phyloP scores from a whole-genome alignment of 2,888 invertebrate species.

The Agonopterix subpropinquella region DNA sequence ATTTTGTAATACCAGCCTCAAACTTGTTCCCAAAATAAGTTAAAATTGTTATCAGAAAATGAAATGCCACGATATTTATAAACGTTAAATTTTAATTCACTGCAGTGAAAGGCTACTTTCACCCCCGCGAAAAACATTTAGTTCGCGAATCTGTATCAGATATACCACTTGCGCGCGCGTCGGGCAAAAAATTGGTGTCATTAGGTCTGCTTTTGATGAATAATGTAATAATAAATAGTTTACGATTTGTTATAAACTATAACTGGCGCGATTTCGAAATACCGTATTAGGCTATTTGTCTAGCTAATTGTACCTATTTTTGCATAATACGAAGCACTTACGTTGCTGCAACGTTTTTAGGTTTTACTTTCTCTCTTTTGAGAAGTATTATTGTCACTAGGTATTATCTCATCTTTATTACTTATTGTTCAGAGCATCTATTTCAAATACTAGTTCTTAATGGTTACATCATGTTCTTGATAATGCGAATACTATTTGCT shows the following conservation, averaged over 20 bases:
- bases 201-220: conserved; percentile 49
- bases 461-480: no score
- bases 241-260: conserved; percentile 24
- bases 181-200: conserved; percentile 54
- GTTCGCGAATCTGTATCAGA: conserved; percentile 57
- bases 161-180: conserved; percentile 27
- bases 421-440: no score
- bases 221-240: conserved; percentile 33
- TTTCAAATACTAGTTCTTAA: no score
- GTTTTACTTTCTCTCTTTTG: no score
- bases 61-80: conserved; percentile 1
- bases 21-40: not conserved
- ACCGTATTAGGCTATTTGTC: conserved; percentile 12
- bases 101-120: conserved; percentile 64
- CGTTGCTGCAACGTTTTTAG: not conserved
- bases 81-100: conserved; percentile 18
- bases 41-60: not conserved
- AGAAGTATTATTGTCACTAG: no score
- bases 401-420: no score
- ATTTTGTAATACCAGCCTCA: no score
- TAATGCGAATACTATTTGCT: no score
- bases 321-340: conserved; percentile 11
- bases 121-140: conserved; percentile 41
- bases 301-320: conserved; percentile 11
- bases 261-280: conserved; percentile 21